Evolutionary conservation across 2,797 vertebrate genomes (phyloP).

Genomic region (Eleutherodactylus coqui): DNA sequence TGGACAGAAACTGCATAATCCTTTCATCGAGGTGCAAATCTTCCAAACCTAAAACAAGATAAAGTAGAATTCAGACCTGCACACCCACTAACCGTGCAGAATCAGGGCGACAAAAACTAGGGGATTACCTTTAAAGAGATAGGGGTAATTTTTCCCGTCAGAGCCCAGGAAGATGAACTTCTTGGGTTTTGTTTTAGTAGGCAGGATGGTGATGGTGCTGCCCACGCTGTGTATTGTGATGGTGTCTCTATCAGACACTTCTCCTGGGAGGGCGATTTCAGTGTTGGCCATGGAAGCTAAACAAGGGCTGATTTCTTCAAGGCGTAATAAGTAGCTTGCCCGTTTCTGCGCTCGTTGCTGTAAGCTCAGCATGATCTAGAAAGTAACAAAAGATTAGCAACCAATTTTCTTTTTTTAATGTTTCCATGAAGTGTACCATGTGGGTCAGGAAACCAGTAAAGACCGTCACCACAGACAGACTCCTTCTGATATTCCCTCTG

Average conservation of each 20-base stretch:
- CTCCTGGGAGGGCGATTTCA: slow-evolving; percentile 95
- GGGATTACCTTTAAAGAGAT: slow-evolving; percentile 93
- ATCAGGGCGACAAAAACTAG: no score
- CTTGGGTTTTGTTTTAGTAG: slow-evolving; percentile 98
- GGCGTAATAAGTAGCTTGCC: slow-evolving; percentile 89
- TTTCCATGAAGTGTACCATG: background rate
- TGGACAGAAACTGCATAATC: slow-evolving; percentile 98
- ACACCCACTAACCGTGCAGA: background rate
- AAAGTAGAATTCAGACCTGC: background rate
- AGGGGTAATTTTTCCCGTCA: slow-evolving; percentile 94
- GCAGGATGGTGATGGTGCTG: slow-evolving; percentile 94
- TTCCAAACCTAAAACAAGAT: slow-evolving; percentile 83
- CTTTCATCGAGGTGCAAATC: slow-evolving; percentile 96
- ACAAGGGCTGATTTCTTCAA: slow-evolving; percentile 96
- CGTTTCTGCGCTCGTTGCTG: slow-evolving; percentile 97
- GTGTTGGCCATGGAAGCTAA: slow-evolving; percentile 90
- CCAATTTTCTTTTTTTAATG: background rate
- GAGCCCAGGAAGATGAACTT: slow-evolving; percentile 96
- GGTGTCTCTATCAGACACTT: slow-evolving; percentile 92
- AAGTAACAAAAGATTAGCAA: background rate
- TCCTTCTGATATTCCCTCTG: no score
- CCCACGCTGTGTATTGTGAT: slow-evolving; percentile 95
- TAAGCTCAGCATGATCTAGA: slow-evolving; percentile 94
- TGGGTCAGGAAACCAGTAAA: background rate
- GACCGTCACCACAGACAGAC: no score